Conservation (phyloP, 2,113 vertebrate genomes). For the Petroica traversi region DNA sequence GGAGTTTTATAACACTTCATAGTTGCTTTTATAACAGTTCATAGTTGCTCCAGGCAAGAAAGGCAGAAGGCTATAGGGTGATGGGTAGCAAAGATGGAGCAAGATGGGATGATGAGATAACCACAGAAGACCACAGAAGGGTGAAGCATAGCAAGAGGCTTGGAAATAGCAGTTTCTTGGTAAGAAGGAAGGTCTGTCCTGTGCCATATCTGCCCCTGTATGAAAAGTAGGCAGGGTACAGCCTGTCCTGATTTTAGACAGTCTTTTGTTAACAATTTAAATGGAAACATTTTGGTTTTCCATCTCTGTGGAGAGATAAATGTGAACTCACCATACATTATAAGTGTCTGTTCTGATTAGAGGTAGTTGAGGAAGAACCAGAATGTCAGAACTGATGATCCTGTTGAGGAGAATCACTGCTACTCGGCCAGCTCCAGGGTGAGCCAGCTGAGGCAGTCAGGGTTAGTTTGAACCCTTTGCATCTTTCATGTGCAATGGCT, state of each 20-base stretch:
- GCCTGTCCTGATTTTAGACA: neutral
- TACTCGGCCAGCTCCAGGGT: neutral
- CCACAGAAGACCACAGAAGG: neutral
- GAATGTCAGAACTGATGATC: neutral
- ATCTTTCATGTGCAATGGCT: neutral
- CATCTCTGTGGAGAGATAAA: neutral
- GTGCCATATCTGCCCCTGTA: neutral
- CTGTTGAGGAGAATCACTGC: neutral
- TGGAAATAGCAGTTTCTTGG: neutral
- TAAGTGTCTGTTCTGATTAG: neutral
- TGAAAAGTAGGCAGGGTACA: neutral
- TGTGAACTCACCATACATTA: neutral
- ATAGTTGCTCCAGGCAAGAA: neutral
- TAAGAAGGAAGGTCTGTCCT: neutral
- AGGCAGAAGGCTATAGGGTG: neutral
- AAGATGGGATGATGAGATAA: neutral
- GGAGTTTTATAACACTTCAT: neutral
- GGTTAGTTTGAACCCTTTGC: neutral
- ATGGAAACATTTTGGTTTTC: neutral
- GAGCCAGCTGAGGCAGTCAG: neutral
- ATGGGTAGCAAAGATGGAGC: neutral
- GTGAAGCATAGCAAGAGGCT: neutral
- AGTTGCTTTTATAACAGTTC: too few species aligned
- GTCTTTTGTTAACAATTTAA: neutral
- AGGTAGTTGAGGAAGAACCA: neutral